phyloP scores from a whole-genome alignment of 2,888 invertebrate genomes.

The Adela reaumurella region DNA sequence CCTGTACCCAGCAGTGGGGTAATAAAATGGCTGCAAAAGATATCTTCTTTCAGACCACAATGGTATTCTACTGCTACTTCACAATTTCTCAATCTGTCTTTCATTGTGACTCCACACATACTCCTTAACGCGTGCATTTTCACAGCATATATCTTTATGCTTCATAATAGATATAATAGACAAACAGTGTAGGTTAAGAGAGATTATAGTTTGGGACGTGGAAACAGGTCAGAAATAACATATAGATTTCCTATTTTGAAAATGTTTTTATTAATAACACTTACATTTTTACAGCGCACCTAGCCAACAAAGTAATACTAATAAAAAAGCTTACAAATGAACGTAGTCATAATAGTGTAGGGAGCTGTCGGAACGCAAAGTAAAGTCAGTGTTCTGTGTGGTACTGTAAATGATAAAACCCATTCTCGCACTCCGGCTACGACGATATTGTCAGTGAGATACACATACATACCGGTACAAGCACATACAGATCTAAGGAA shows the following conservation, averaged over 20 bases:
- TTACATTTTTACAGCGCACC: conserved; percentile 58
- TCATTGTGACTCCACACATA: too few relatives aligned
- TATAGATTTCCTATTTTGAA: conserved; percentile 48
- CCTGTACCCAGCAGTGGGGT: too few relatives aligned
- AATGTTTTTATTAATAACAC: conserved; percentile 58
- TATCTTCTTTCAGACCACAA: too few relatives aligned
- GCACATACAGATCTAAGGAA: conserved; percentile 50
- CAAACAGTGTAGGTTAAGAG: too few relatives aligned
- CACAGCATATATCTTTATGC: too few relatives aligned
- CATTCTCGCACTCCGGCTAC: conserved; percentile 5
- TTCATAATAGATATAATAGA: too few relatives aligned
- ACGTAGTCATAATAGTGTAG: conserved; percentile 54
- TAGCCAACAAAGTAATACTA: conserved; percentile 57
- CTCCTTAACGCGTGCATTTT: too few relatives aligned
- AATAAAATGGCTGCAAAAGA: too few relatives aligned
- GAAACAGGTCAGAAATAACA: conserved; percentile 20
- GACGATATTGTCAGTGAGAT: conserved; percentile 43
- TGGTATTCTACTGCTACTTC: too few relatives aligned
- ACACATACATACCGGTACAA: conserved; percentile 39
- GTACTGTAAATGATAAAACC: conserved; percentile 19
- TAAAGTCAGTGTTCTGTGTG: conserved; percentile 28
- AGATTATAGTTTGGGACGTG: too few relatives aligned
- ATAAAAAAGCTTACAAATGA: conserved; percentile 22
- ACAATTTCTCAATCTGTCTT: too few relatives aligned
- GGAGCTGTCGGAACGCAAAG: conserved; percentile 53